A percentile compares a stretch with the other conserved stretches of the same genome.
Evolutionary conservation across 2,888 invertebrate genomes (phyloP).

Genomic region (Chalcis sispes): DNA sequence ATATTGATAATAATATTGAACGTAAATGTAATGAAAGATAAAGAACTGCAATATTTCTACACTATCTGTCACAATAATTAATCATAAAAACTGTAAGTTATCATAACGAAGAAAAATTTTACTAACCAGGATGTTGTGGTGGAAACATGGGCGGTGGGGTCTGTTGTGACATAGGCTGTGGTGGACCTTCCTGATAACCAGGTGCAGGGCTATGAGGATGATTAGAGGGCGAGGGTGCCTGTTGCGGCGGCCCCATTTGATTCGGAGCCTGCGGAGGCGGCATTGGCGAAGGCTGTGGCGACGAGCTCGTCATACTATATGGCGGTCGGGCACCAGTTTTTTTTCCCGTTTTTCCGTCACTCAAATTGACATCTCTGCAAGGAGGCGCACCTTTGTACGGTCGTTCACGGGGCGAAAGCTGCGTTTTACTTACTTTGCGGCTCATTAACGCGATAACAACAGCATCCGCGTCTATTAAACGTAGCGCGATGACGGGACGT

Average conservation of each 20-base stretch:
- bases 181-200: constrained; percentile 63
- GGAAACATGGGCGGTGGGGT: constrained; percentile 66
- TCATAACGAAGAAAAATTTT: not conserved
- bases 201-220: constrained; percentile 74
- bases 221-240: constrained; percentile 80
- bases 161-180: constrained; percentile 55
- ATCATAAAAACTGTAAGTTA: too few relatives aligned
- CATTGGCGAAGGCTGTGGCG: constrained; percentile 91
- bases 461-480: constrained; percentile 44
- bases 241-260: constrained; percentile 91
- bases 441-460: constrained; percentile 51
- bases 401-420: constrained; percentile 44
- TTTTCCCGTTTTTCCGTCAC: constrained; percentile 32
- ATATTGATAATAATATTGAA: too few relatives aligned
- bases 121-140: constrained; percentile 60
- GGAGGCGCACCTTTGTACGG: constrained; percentile 52
- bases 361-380: constrained; percentile 52
- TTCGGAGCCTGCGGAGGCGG: constrained; percentile 88
- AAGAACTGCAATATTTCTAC: too few relatives aligned
- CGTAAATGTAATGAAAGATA: too few relatives aligned
- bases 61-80: too few relatives aligned
- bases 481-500: constrained; percentile 55
- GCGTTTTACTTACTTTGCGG: constrained; percentile 52
- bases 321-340: constrained; percentile 51
- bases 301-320: constrained; percentile 85